These are phyloP conservation scores for Drosophila paranaensis DNA, from an alignment of 2,888 invertebrate species.

Conservation along the genomic window DNA sequence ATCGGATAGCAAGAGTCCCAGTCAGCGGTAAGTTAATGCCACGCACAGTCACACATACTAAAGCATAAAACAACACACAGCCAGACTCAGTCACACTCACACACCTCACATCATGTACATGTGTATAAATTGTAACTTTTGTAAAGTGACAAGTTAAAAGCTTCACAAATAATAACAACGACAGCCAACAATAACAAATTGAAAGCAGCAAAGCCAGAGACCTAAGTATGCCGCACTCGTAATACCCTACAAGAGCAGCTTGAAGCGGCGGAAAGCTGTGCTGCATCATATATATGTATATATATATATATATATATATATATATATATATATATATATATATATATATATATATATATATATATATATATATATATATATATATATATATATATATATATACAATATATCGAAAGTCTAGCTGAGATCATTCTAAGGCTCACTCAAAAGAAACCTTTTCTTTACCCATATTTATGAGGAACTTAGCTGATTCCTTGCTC, in stretches of 20 bases:
- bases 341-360: background rate
- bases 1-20: constrained; percentile 90
- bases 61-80: constrained; percentile 4
- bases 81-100: constrained; percentile 5
- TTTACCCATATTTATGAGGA: too few species aligned
- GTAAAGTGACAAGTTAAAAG: constrained; percentile 47
- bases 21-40: constrained; percentile 87
- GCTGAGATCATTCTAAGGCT: too few species aligned
- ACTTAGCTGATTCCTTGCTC: background rate
- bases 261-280: background rate
- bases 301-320: background rate
- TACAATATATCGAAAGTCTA: background rate
- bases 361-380: background rate
- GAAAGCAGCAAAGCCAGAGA: constrained; percentile 1
- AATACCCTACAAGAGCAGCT: constrained; percentile 33
- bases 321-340: background rate
- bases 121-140: constrained; percentile 29
- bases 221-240: constrained; percentile 21
- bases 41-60: constrained; percentile 4
- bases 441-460: background rate
- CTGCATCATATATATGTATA: background rate
- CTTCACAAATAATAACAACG: constrained; percentile 52
- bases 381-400: background rate
- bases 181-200: constrained; percentile 20
- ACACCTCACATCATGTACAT: constrained; percentile 21